Percentiles rank a stretch among this genome's conserved stretches.
phyloP scores from a whole-genome alignment of 2,797 vertebrate genomes.

The Microhierax caerulescens region DNA sequence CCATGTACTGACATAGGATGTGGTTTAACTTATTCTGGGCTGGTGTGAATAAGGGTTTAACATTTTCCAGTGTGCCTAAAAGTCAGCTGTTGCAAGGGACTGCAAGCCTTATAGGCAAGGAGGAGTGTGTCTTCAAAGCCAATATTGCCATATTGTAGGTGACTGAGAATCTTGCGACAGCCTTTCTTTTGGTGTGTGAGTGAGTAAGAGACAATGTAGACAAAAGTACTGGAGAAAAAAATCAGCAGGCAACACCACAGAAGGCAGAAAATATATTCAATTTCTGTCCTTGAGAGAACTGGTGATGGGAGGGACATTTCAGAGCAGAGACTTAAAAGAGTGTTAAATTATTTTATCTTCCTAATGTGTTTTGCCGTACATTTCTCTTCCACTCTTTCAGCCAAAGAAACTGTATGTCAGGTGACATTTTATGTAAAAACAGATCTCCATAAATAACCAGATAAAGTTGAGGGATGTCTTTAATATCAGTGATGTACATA shows the following conservation, averaged over 20 bases:
- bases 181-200: background rate
- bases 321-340: background rate
- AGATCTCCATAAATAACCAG: background rate
- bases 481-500: background rate
- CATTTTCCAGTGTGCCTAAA: background rate
- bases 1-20: background rate
- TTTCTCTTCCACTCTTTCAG: background rate
- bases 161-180: background rate
- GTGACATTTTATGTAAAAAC: background rate
- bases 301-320: background rate
- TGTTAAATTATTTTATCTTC: background rate
- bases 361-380: background rate
- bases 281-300: background rate
- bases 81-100: background rate
- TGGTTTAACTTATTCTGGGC: background rate
- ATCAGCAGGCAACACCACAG: background rate
- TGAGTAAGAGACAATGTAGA: background rate
- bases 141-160: background rate
- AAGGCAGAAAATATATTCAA: background rate
- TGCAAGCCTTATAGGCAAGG: background rate
- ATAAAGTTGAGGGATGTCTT: background rate
- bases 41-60: background rate
- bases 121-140: background rate
- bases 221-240: background rate
- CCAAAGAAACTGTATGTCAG: background rate